Evolutionary conservation across 2,888 invertebrate genomes (phyloP), one percentile per base, ranked within the genome.

Genomic region (Synanthedon tipuliformis): DNA sequence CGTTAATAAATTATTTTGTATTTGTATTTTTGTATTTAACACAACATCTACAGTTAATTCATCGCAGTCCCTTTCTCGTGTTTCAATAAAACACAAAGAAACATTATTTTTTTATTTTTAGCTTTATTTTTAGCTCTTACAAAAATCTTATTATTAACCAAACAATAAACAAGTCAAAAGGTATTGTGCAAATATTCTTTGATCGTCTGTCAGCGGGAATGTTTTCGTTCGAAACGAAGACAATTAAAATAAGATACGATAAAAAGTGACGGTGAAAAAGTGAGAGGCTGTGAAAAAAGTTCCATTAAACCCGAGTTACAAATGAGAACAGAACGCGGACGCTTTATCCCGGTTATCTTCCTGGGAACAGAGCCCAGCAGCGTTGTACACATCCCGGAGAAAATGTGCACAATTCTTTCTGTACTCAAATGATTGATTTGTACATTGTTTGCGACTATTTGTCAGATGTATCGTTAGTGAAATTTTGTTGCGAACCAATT

Each of bases 281-380:
- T 73, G 75, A 71, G 68, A 67, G 74, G 73, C 72, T 74, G 66
- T 61, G 62, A 66, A 81, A 81, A 83, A 83, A 80, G 72, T 78
- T 73, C 75, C 76, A 78, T 82, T 81, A 78, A 77, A 71, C 64
- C 71, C 61, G 65, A 62, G 78, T 78, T 78, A 83, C 81, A 84
- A 85, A 85, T 83, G 85, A 77, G 78, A 66, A 66, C 66, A 71
- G 74, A 70, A 23, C 49, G 49, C 16, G 52, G 52, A 27, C 61
- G 62, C 65, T 69, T 72, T 73, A 72, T 70, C 71, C 69, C 59
- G 59, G 74, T 68, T 75, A 78, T 79, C 78, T 74, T 65, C 70
- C 72, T 75, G 79, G 69, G 74, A 78, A 74, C 68, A 59, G 55
- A 55, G 53, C 64, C 61, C 34, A 34, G 34, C 5, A 34, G 59